phyloP scores from a whole-genome alignment of 2,113 vertebrate genomes.

The Phalacrocorax carbo region DNA sequence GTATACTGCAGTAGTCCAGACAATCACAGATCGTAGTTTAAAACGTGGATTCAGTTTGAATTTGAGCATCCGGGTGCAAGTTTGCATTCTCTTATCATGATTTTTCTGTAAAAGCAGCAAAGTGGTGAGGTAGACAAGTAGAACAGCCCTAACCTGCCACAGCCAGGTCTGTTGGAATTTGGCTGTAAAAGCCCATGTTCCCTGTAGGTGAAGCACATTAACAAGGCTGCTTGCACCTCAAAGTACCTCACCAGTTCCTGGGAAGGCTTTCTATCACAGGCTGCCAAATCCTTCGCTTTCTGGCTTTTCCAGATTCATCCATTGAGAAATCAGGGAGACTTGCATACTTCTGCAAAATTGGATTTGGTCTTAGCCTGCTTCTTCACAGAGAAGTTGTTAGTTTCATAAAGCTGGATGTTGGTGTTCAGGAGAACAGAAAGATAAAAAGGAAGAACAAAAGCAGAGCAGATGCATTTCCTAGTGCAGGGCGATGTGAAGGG shows the following conservation, averaged over 20 bases:
- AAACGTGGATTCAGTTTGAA: not conserved
- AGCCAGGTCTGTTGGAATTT: not conserved
- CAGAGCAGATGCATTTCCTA: not conserved
- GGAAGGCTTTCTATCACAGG: not conserved
- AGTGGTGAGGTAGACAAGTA: not conserved
- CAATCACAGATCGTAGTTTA: rapidly evolving
- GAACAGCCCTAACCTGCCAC: not conserved
- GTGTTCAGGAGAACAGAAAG: not conserved
- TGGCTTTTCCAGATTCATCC: not conserved
- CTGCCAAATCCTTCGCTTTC: not conserved
- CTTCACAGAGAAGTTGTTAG: not conserved
- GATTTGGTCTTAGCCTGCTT: not conserved
- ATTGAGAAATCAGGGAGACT: not conserved
- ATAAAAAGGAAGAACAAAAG: not conserved
- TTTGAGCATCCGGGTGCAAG: not conserved
- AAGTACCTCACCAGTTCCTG: not conserved
- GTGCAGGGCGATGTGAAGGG: not conserved
- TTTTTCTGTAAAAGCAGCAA: not conserved
- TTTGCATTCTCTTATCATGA: not conserved
- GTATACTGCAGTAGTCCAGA: not conserved
- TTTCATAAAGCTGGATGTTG: not conserved
- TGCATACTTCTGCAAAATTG: not conserved
- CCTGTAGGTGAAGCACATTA: not conserved
- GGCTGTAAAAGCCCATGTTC: not conserved
- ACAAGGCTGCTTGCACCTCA: not conserved